phyloP scores from a whole-genome alignment of 2,797 vertebrate species.

The Gymnopithys bicolor region DNA sequence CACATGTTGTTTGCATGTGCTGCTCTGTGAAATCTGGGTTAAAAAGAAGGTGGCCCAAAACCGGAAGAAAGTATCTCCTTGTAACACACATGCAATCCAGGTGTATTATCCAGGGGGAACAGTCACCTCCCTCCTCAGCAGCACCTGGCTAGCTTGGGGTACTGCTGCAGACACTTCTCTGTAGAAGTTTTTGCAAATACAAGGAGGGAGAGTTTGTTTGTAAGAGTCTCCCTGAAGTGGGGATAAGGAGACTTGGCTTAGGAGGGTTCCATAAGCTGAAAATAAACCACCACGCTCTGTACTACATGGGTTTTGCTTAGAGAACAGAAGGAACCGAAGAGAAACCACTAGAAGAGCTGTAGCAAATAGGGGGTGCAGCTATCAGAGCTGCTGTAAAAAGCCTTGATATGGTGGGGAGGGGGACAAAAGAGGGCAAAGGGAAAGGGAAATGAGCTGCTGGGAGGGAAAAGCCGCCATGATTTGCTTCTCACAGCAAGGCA shows the following conservation, averaged over 20 bases:
- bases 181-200: not conserved
- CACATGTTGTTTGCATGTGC: not conserved
- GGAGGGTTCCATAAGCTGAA: not conserved
- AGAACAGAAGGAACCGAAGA: not conserved
- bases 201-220: not conserved
- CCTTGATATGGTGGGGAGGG: accelerated
- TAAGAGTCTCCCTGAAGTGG: not conserved
- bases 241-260: not conserved
- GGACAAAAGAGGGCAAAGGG: not conserved
- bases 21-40: not conserved
- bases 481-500: not conserved
- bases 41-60: not conserved
- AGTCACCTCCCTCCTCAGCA: not conserved
- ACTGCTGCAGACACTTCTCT: not conserved
- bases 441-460: not conserved
- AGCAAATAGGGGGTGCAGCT: not conserved
- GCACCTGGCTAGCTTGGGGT: not conserved
- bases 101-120: not conserved
- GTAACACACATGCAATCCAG: not conserved
- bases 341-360: not conserved
- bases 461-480: not conserved
- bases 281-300: not conserved
- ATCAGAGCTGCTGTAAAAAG: not conserved
- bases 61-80: not conserved
- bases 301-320: not conserved